phyloP scores from a whole-genome alignment of 2,113 vertebrate genomes.

The Synodontis membranacea region DNA sequence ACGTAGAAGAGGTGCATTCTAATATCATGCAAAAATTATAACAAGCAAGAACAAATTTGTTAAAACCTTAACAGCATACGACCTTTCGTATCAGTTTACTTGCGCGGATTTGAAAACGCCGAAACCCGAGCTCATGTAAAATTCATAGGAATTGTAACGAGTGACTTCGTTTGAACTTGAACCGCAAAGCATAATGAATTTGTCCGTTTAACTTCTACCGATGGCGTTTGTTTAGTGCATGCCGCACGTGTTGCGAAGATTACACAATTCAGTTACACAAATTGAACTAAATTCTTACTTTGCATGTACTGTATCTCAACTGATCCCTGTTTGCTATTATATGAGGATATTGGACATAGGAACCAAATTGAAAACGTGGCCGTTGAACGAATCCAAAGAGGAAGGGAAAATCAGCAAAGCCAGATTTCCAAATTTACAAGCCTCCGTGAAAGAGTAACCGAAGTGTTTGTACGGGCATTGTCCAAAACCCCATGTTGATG shows the following conservation, averaged over 20 bases:
- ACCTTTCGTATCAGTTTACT: slow-evolving; percentile 1
- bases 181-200: not conserved
- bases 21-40: not conserved
- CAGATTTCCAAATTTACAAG: no score
- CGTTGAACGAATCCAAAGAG: no score
- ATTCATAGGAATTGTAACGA: slow-evolving; percentile 27
- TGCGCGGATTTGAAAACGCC: not conserved
- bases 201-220: not conserved
- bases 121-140: slow-evolving; percentile 6
- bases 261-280: no score
- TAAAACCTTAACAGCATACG: not conserved
- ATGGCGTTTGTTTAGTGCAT: not conserved
- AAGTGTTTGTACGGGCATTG: no score
- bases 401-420: no score
- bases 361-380: no score
- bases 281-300: not conserved
- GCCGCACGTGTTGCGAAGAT: not conserved
- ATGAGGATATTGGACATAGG: not conserved
- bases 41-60: slow-evolving; percentile 36
- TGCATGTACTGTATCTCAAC: not conserved
- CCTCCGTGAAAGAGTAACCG: no score
- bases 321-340: not conserved
- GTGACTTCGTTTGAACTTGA: slow-evolving; percentile 9
- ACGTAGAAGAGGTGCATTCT: not conserved
- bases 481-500: no score